phyloP scores from a whole-genome alignment of 53 echinoderm and acorn worm species.

The Arbacia lixula region DNA sequence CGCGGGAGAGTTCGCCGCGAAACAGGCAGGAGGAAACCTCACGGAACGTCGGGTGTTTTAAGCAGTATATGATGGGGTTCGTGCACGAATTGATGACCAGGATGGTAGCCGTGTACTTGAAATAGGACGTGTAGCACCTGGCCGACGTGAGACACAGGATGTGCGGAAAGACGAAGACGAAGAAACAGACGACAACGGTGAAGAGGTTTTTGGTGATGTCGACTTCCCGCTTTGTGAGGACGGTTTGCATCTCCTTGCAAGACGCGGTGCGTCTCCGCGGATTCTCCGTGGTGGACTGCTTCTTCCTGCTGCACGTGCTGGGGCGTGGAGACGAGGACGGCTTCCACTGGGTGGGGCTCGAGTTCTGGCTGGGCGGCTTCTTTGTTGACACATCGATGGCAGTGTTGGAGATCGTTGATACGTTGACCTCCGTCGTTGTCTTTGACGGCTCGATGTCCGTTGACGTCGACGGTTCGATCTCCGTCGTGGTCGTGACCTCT shows the following conservation, averaged over 20 bases:
- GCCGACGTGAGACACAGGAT: slow-evolving; percentile 38
- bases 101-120: slow-evolving; percentile 39
- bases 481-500: neutral
- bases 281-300: neutral
- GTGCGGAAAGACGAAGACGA: slow-evolving; percentile 23
- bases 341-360: neutral
- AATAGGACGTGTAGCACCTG: slow-evolving; percentile 15
- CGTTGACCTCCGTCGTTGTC: no score
- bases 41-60: slow-evolving; percentile 58
- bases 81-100: slow-evolving; percentile 48
- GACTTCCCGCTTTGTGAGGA: slow-evolving; percentile 54
- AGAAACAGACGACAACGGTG: slow-evolving; percentile 52
- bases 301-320: neutral
- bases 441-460: neutral
- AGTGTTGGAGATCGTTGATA: neutral
- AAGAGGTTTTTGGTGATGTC: slow-evolving; percentile 65
- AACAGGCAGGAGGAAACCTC: slow-evolving; percentile 53
- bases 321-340: neutral
- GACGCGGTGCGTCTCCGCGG: neutral
- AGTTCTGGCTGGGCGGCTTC: neutral
- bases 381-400: neutral
- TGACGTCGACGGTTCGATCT: neutral
- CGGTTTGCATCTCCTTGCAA: slow-evolving; percentile 13
- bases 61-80: slow-evolving; percentile 65
- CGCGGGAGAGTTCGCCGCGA: neutral